Evolutionary conservation across 2,888 invertebrate species (phyloP).

Genomic region (Spodoptera picta): DNA sequence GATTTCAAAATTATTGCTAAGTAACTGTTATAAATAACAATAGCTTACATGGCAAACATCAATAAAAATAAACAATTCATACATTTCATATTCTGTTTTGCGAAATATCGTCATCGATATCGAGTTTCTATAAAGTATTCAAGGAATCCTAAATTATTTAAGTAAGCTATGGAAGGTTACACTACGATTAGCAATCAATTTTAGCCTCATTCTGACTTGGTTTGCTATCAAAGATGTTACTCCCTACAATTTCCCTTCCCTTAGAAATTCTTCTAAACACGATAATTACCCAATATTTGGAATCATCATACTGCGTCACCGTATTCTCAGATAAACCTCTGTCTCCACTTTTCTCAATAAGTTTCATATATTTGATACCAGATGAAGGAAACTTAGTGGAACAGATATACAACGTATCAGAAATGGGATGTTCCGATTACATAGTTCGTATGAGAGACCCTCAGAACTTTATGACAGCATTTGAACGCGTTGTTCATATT

Average conservation of each 20-base stretch:
- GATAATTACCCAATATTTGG: conserved; percentile 72
- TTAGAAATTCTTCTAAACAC: conserved; percentile 74
- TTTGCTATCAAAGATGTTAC: conserved; percentile 36
- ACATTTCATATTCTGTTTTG: no score
- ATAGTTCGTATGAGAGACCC: conserved; percentile 77
- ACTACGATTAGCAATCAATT: conserved; percentile 8
- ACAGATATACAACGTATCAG: conserved; percentile 72
- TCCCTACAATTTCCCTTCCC: conserved; percentile 49
- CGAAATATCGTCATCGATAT: conserved; percentile 21
- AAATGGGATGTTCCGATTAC: conserved; percentile 85
- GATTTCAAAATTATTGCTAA: no score
- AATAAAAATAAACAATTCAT: no score
- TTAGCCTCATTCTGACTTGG: conserved; percentile 14
- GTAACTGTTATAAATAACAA: no score
- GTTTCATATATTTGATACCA: conserved; percentile 64
- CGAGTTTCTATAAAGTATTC: conserved; percentile 11
- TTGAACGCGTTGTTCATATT: conserved; percentile 75
- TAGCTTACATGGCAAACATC: no score
- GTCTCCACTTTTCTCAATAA: conserved; percentile 55
- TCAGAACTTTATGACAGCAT: conserved; percentile 71
- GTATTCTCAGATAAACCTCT: conserved; percentile 71
- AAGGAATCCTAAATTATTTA: conserved; percentile 49
- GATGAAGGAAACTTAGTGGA: conserved; percentile 61
- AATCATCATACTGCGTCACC: conserved; percentile 73
- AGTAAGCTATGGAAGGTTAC: conserved; percentile 6